Evolutionary conservation across 2,888 invertebrate genomes (phyloP), one percentile per base, ranked within the genome.

Genomic region (Penaeus monodon): DNA sequence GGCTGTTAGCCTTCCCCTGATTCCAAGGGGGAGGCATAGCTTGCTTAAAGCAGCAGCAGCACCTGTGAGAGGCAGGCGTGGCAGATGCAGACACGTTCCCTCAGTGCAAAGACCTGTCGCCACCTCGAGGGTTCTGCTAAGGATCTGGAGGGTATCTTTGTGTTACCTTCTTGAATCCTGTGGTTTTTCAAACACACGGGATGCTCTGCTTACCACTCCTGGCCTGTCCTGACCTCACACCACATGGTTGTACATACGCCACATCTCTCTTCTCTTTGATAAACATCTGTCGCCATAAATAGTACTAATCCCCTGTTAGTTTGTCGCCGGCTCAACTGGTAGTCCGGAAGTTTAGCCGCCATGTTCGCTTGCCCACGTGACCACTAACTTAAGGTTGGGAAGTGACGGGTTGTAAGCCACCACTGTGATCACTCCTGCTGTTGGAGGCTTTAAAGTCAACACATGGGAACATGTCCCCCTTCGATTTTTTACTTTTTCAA

Each of bases 41-140:
- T 86, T 73, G 77, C 86, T 57, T 57, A 49, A 65, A 81, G 85
- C 85, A 81, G 85, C 74, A 79, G 82, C 82, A 63, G 82, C 63
- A 57, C 57, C 57, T 57, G 57, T 49, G 63, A 57, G 63, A 63
- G 82, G 44, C 73, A 63, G 82, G 70, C n/a, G 27, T 76, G 44
- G 77, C 77, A 57, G 27, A 77, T 57, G 77, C 77, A 77, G 57
- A 77, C 63, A 63, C 77, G 29, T 57, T 57, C 63, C n/a, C 29
- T 77, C 77, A 57, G 57, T 57, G 57, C 57, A 57, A 57, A 57
- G 14, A 57, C 57, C 57, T 57, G 57, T 57, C 17, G 57, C 57
- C 57, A 57, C 57, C 57, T 57, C 57, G 57, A 20, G 57, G 57
- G 57, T 57, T 57, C 57, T 57, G 57, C 57, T 17, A 57, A 57